A percentile compares a stretch with the other conserved stretches of the same genome.
phyloP scores from a whole-genome alignment of 30 jellyfish, hydroid and myxozoan genomes.

The Pelagia noctiluca region DNA sequence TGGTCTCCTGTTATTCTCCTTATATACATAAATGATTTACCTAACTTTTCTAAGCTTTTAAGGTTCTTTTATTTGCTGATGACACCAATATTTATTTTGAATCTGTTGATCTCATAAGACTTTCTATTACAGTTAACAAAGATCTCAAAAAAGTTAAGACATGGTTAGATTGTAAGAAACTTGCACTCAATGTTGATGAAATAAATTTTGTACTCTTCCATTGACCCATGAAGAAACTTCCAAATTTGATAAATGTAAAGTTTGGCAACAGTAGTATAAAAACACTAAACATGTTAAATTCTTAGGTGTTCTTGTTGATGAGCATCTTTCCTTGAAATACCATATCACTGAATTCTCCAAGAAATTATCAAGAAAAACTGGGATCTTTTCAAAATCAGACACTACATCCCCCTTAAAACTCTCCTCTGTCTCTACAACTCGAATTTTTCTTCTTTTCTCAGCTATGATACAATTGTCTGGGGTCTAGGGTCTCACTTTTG shows the following conservation, averaged over 20 bases:
- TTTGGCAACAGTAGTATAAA: conserved; percentile 11
- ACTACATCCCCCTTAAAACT: neutral
- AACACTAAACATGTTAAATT: conserved; percentile 33
- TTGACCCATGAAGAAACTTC: conserved; percentile 35
- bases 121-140: neutral
- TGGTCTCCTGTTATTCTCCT: no score
- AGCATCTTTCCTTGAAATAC: no score
- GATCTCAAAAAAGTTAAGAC: neutral
- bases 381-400: conserved; percentile 10
- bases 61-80: no score
- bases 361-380: conserved; percentile 52
- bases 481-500: conserved; percentile 6
- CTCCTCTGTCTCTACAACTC: no score
- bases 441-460: neutral
- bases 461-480: no score
- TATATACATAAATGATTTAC: no score
- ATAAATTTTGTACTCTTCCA: conserved; percentile 25
- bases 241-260: conserved; percentile 16
- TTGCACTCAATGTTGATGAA: conserved; percentile 6
- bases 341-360: conserved; percentile 26
- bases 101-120: no score
- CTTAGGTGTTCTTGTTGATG: no score
- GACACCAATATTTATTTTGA: no score
- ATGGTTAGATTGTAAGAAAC: neutral
- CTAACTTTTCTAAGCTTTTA: no score